Base-by-base conservation (phyloP, 2,888 invertebrate species). In the Uropetala carovei region DNA sequence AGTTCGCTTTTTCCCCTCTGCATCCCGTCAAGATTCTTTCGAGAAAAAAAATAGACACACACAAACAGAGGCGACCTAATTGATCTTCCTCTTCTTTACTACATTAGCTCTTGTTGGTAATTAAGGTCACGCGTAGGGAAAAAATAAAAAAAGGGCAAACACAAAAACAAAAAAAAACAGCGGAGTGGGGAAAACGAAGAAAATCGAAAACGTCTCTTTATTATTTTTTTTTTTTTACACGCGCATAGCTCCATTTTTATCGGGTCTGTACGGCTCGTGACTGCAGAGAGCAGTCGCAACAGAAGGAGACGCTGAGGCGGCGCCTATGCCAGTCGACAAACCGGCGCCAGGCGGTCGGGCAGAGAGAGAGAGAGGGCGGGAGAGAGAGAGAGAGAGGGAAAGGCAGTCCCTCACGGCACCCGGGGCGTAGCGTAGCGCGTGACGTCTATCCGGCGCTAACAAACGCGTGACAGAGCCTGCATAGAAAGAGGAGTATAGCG, bases 181-280 rank as follows among this genome's bases (percentile, higher is more conserved):
- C 14, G 84, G 75, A 83, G 83, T n/a, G n/a, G 16, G 27, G 22
- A 27, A 27, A 27, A 75, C 22, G 27, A 89, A 64, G 64, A 43
- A 30, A 30, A 75, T 30, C 64, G 64, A 64, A 9, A 43, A 30
- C 18, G 0, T 9, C 64, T 18, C 9, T 9, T 22, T 43, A 1
- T n/a, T n/a, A n/a, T n/a, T 1, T 43, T 43, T 5, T 3, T 43
- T 43, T 43, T 43, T 43, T 43, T 43, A 43, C 43, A 43, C 64
- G 64, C 64, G 89, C 30, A 64, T 18, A 64, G 30, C 64, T 89
- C 89, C 64, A 89, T 89, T 89, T 89, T 89, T 89, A 89, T 89
- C n/a, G 60, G 18, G n/a, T 18, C 11, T 27, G 16, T 43, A 10
- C 5, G 18, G 59, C 16, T 57, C 22, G 43, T 30, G 89, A 64